Conservation (phyloP, 2,113 vertebrate genomes). For the Muntiacus reevesi region DNA sequence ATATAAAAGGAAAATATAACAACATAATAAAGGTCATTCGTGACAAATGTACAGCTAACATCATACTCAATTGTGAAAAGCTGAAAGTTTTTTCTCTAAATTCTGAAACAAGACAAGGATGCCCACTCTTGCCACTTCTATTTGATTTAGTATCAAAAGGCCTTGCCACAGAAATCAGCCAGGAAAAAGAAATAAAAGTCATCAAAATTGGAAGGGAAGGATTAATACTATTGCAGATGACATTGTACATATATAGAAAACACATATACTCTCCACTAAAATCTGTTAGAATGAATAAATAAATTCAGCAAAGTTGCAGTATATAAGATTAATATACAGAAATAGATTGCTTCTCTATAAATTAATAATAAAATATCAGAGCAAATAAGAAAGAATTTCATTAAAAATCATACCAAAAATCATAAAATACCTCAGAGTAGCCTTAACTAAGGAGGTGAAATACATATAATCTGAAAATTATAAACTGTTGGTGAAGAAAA, state of each 20-base stretch:
- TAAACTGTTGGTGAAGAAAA: neutral
- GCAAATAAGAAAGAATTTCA: neutral
- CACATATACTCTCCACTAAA: neutral
- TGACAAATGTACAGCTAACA: no score
- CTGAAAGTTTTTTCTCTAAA: no score
- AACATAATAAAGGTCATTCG: no score
- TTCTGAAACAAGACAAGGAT: no score
- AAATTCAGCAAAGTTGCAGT: neutral
- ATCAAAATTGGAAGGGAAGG: no score
- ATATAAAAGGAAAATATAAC: neutral
- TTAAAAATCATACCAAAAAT: neutral
- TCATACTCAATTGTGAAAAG: no score
- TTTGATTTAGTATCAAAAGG: no score
- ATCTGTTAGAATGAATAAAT: neutral
- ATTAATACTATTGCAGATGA: no score
- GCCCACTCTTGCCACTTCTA: no score
- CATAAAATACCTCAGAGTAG: neutral
- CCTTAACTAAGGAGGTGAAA: neutral
- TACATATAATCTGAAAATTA: neutral
- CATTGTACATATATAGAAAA: no score
- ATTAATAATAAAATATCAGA: neutral
- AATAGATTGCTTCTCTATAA: neutral
- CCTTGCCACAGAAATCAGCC: no score
- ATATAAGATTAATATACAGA: neutral
- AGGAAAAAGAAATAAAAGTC: no score